Conservation (phyloP, 2,888 invertebrate genomes). For the Agriotes lineatus region DNA sequence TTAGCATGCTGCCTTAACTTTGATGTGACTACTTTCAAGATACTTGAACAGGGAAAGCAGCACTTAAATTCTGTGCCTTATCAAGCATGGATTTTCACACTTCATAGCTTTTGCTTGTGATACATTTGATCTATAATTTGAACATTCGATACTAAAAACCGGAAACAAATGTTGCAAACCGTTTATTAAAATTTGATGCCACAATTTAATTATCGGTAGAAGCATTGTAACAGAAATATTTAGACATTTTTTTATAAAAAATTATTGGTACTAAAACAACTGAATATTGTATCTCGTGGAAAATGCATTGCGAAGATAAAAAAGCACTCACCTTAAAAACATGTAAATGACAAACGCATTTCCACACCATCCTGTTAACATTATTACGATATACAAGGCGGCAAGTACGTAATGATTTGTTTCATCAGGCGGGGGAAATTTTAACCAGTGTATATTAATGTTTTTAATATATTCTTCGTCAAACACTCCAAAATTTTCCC, state of each 20-base stretch:
- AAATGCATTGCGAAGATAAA: background rate
- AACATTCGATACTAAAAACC: too few species aligned
- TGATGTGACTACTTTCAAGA: background rate
- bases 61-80: background rate
- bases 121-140: too few species aligned
- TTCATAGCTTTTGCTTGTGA: too few species aligned
- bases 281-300: too few species aligned
- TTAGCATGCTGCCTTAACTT: too few species aligned
- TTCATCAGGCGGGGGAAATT: constrained; percentile 74
- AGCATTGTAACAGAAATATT: too few species aligned
- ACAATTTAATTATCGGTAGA: too few species aligned
- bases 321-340: constrained; percentile 74
- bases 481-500: constrained; percentile 71
- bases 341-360: constrained; percentile 80
- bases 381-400: constrained; percentile 73
- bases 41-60: too few species aligned
- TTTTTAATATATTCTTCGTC: constrained; percentile 70
- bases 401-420: constrained; percentile 73
- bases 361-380: constrained; percentile 76
- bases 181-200: too few species aligned
- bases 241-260: too few species aligned
- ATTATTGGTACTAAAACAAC: too few species aligned
- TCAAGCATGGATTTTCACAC: background rate
- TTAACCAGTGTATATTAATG: constrained; percentile 81
- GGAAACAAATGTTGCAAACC: too few species aligned